Percentiles rank a stretch among this genome's conserved stretches.
Conservation (phyloP, 2,113 vertebrate species). For the Galbula dea region DNA sequence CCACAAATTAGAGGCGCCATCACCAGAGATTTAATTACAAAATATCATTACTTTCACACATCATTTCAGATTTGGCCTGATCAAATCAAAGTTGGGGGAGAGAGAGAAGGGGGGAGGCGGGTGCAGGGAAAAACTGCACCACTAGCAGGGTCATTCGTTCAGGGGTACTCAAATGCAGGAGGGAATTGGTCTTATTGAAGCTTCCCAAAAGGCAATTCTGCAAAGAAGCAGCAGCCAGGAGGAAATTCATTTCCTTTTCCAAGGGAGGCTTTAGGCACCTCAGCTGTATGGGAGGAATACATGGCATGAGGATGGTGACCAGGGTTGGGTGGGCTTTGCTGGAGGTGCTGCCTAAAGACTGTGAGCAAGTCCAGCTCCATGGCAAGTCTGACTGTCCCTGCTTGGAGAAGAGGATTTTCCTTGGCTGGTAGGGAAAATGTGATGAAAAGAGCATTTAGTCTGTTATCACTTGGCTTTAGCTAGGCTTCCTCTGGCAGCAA, state of each 20-base stretch:
- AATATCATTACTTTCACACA: conserved; percentile 87
- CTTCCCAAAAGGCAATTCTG: conserved; percentile 59
- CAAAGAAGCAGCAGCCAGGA: neutral
- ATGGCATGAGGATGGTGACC: accelerated
- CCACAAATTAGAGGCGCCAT: conserved; percentile 80
- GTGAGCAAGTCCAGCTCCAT: neutral
- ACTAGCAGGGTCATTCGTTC: conserved; percentile 75
- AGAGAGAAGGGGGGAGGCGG: conserved; percentile 27
- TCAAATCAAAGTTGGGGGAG: conserved; percentile 78
- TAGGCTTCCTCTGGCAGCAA: neutral
- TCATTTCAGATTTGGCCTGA: conserved; percentile 85
- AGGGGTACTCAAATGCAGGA: conserved; percentile 53
- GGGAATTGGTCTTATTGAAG: conserved; percentile 42
- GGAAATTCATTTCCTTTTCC: conserved; percentile 17
- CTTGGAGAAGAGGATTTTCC: neutral
- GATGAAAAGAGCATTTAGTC: neutral
- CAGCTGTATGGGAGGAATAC: neutral
- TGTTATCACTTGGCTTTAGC: neutral
- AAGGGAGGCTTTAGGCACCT: neutral
- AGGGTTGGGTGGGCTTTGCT: neutral
- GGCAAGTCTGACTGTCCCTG: neutral
- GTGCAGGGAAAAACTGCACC: conserved; percentile 67
- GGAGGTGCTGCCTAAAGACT: neutral
- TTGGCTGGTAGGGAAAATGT: neutral
- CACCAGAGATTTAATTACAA: conserved; percentile 87